Conservation (phyloP, 1,140 invertebrate genomes). For the Heterodera carotae region DNA sequence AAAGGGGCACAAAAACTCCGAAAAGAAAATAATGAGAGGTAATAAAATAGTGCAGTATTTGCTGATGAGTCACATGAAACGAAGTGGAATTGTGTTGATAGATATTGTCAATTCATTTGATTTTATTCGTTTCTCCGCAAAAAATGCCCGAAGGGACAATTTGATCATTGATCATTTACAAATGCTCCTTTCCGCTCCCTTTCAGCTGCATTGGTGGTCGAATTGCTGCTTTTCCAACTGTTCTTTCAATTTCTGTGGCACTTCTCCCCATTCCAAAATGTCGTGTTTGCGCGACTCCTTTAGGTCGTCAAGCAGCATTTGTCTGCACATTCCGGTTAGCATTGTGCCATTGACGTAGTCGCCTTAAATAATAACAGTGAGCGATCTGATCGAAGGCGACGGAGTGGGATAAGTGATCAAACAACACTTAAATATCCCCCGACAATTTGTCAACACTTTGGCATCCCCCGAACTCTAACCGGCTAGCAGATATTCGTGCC, state of each 20-base stretch:
- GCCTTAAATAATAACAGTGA: slow-evolving; percentile 18
- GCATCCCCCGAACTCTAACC: slow-evolving; percentile 3
- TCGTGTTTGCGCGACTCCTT: slow-evolving; percentile 30
- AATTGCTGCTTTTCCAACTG: slow-evolving; percentile 30
- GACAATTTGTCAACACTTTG: not conserved
- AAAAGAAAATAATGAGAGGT: no score
- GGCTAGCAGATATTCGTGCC: slow-evolving; percentile 32
- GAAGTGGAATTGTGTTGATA: not conserved
- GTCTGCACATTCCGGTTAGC: slow-evolving; percentile 28
- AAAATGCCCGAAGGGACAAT: not conserved
- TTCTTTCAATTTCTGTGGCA: slow-evolving; percentile 24
- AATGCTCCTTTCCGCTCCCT: not conserved
- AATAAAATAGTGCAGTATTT: not conserved
- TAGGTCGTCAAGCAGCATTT: slow-evolving; percentile 33
- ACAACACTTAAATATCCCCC: no score
- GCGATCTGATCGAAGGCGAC: no score
- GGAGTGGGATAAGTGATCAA: no score
- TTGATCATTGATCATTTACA: not conserved
- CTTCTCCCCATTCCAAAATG: slow-evolving; percentile 36
- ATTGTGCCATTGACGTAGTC: slow-evolving; percentile 32
- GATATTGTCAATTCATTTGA: not conserved
- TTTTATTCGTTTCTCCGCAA: not conserved
- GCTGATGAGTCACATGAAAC: not conserved
- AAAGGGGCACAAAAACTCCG: not conserved
- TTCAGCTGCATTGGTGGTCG: slow-evolving; percentile 13